Base-by-base conservation (phyloP, 2,113 vertebrate species). In the Zosterops japonicus region DNA sequence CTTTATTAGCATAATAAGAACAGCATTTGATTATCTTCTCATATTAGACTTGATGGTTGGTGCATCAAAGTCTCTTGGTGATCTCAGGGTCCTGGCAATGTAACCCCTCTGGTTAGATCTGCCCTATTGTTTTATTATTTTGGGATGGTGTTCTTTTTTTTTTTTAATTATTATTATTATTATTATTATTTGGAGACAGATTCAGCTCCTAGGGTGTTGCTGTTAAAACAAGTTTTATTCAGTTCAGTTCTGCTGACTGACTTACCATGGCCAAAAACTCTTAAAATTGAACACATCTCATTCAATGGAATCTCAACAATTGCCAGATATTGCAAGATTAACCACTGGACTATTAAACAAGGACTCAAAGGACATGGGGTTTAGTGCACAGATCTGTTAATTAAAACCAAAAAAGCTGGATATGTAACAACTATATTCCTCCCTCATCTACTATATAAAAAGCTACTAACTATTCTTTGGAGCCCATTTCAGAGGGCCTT, bases 131-230 rank as follows among this genome's bases (percentile, higher is more conserved):
- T 16, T 33, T 29, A 63, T 23, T 1, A 23, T n/a, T 61, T 19
- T 49, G 5, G 18, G 6, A 2, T 2, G 3, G 19, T 24, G 8
- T 3, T 6, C 1, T 42, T 50, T 31, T 39, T 31, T 22, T 35
- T 15, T n/a, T n/a, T n/a, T n/a, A n/a, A n/a, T n/a, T n/a, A n/a
- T n/a, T n/a, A n/a, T n/a, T 52, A 15, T 15, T 47, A 35, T 12
- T 28, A 9, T 31, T 31, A 23, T 36, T 19, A 5, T 79, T 52
- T 67, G 53, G 12, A 70, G 53, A 29, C 18, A 71, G 15, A 36
- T 46, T 64, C 4, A 71, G 44, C 20, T 79, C 47, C 23, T 16
- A 47, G 11, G 16, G 22, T 41, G 20, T 6, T 71, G 31, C 25
- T 36, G 6, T 27, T 65, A 47, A 39, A 81, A 82, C 6, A 69